Conservation (phyloP, 2,888 invertebrate species). For the Blera fallax region DNA sequence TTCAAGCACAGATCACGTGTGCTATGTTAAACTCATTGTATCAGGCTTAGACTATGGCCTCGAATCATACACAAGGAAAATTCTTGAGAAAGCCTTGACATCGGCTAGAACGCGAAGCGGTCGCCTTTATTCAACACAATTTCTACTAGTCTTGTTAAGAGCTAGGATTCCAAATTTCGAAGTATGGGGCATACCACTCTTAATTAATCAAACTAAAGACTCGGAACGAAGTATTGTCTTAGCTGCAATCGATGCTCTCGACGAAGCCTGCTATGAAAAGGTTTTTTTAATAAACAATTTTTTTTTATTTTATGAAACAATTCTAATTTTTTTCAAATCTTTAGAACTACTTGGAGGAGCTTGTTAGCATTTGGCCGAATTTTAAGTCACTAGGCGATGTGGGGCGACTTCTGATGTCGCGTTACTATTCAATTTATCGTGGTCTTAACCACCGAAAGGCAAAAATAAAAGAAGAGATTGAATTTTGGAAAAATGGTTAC, state of each 20-base stretch:
- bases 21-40: constrained; percentile 96
- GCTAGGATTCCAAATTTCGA: constrained; percentile 88
- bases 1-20: constrained; percentile 91
- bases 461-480: constrained; percentile 88
- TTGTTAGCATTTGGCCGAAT: constrained; percentile 88
- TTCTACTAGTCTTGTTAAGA: constrained; percentile 92
- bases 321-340: constrained; percentile 57
- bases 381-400: constrained; percentile 88
- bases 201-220: constrained; percentile 93
- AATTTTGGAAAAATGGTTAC: constrained; percentile 89
- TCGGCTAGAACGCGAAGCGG: constrained; percentile 82
- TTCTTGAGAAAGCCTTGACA: constrained; percentile 82
- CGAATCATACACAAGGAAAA: constrained; percentile 87
- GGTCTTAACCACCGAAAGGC: constrained; percentile 87
- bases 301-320: neutral
- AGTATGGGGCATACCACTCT: constrained; percentile 92
- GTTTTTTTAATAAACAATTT: constrained; percentile 79
- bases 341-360: constrained; percentile 88
- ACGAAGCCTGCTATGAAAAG: constrained; percentile 96
- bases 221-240: constrained; percentile 90
- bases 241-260: constrained; percentile 91
- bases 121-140: constrained; percentile 94
- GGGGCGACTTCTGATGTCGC: constrained; percentile 89
- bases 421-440: constrained; percentile 88
- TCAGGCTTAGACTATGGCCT: constrained; percentile 94